These are phyloP conservation scores for Lysandra bellargus DNA, from an alignment of 2,888 invertebrate species.

Conservation along the genomic window DNA sequence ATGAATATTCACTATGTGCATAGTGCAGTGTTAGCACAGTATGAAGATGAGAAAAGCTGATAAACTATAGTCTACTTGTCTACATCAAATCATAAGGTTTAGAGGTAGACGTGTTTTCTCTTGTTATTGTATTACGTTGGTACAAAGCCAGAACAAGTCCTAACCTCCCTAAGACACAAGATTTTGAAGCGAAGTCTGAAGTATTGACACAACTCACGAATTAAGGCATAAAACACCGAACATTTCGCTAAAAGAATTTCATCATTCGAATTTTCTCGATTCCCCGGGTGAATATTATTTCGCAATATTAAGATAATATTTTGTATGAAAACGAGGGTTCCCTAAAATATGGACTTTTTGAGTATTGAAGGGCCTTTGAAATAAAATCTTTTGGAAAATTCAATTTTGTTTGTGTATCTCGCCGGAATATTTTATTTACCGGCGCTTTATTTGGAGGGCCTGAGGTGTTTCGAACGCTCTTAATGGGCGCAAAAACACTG, in stretches of 20 bases:
- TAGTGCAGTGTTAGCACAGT: no score
- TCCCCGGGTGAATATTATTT: constrained; percentile 25
- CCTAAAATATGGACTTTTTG: constrained; percentile 16
- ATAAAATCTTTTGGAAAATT: constrained; percentile 29
- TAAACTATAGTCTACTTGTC: no score
- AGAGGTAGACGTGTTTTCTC: no score
- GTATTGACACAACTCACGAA: constrained; percentile 28
- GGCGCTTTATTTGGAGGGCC: neutral
- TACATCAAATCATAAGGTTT: no score
- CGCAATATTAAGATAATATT: constrained; percentile 25
- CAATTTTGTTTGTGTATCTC: constrained; percentile 14
- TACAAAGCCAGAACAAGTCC: neutral
- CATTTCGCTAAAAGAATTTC: constrained; percentile 21
- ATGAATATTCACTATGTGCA: no score
- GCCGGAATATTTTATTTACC: constrained; percentile 18
- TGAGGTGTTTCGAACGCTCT: neutral
- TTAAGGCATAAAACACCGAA: constrained; percentile 12
- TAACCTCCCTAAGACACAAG: neutral
- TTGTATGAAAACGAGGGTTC: constrained; percentile 25
- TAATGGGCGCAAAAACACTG: neutral
- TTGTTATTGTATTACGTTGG: neutral
- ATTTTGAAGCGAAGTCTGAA: neutral
- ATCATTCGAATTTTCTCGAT: constrained; percentile 27
- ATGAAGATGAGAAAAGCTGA: no score
- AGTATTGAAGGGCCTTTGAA: constrained; percentile 28